Percentiles rank a stretch among this genome's conserved stretches.
Conservation (phyloP, 2,113 vertebrate genomes). For the Gasterosteus aculeatus region DNA sequence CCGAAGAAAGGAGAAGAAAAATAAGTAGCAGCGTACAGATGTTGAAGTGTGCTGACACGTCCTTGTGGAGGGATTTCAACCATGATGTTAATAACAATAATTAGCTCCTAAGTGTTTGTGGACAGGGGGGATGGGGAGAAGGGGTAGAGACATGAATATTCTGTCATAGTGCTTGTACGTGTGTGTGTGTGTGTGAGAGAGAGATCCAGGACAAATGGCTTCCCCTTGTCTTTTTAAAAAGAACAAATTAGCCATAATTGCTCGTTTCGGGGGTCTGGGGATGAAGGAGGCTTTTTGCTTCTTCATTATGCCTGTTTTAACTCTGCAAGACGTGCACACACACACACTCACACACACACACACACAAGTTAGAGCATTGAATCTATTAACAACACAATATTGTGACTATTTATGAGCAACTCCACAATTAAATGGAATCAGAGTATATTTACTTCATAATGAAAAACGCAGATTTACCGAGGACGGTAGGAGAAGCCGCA, state of each 20-base stretch:
- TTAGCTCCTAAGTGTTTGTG: conserved; percentile 83
- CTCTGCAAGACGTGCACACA: conserved; percentile 27
- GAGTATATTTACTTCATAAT: conserved; percentile 50
- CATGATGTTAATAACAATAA: conserved; percentile 87
- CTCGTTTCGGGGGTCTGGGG: conserved; percentile 68
- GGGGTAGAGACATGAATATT: conserved; percentile 83
- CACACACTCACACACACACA: conserved; percentile 23
- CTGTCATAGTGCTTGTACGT: conserved; percentile 62
- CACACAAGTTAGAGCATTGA: conserved; percentile 25
- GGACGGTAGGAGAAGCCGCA: conserved; percentile 4
- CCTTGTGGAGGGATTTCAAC: conserved; percentile 85
- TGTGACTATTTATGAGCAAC: conserved; percentile 65
- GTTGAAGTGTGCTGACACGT: conserved; percentile 81
- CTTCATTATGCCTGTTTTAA: conserved; percentile 73
- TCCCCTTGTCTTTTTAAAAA: conserved; percentile 75
- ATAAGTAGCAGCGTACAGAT: conserved; percentile 59
- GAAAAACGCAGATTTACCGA: conserved; percentile 40
- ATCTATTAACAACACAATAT: conserved; percentile 67
- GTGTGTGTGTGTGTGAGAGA: conserved; percentile 14
- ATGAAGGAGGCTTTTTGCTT: conserved; percentile 72
- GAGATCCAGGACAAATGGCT: conserved; percentile 72
- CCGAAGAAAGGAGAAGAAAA: conserved; percentile 36
- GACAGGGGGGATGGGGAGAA: conserved; percentile 62
- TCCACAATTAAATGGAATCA: conserved; percentile 57
- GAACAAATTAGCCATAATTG: conserved; percentile 84